Conservation (phyloP, 2,888 invertebrate species). For the Hydrotaea cyrtoneurina region DNA sequence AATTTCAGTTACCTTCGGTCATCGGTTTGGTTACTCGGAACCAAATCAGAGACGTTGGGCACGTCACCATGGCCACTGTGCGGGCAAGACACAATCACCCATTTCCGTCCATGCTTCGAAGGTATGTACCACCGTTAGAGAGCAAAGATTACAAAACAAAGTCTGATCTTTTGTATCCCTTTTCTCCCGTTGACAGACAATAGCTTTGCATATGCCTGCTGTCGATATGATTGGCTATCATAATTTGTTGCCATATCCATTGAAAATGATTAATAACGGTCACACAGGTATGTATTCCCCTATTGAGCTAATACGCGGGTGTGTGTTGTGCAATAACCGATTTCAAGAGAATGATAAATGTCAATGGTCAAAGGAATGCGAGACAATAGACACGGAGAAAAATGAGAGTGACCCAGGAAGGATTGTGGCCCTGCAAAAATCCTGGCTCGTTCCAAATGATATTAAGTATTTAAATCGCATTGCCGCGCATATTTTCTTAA, state of each 20-base stretch:
- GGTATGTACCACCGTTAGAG: slow-evolving; percentile 71
- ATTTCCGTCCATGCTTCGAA: slow-evolving; percentile 83
- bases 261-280: slow-evolving; percentile 86
- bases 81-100: slow-evolving; percentile 86
- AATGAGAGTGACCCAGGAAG: too few relatives aligned
- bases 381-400: too few relatives aligned
- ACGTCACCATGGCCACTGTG: slow-evolving; percentile 84
- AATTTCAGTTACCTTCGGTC: slow-evolving; percentile 72
- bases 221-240: slow-evolving; percentile 88
- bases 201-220: slow-evolving; percentile 86
- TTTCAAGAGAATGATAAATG: too few relatives aligned
- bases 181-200: slow-evolving; percentile 80
- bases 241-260: slow-evolving; percentile 84
- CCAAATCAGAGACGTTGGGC: slow-evolving; percentile 86
- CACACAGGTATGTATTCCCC: slow-evolving; percentile 84
- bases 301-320: too few relatives aligned
- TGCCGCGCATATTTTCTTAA: too few relatives aligned
- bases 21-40: slow-evolving; percentile 84
- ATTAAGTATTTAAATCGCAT: too few relatives aligned
- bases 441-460: too few relatives aligned
- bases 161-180: not conserved
- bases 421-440: too few relatives aligned
- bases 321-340: too few relatives aligned
- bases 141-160: too few relatives aligned
- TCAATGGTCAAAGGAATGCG: too few relatives aligned